Conservation (phyloP, 2,888 invertebrate species). For the Girardia tigrina region DNA sequence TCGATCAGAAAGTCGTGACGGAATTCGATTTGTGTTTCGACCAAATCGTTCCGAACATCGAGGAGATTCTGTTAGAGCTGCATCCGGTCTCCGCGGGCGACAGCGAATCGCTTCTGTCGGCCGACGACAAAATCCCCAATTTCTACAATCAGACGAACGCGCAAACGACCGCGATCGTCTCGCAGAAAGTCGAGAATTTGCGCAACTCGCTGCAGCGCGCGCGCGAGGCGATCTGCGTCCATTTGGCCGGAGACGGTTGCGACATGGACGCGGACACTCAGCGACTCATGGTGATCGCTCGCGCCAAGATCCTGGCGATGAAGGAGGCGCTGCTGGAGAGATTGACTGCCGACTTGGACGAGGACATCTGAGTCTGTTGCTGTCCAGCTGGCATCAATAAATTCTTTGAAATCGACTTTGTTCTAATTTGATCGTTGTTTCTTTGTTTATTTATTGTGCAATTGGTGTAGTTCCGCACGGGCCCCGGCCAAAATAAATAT, state of each 20-base stretch:
- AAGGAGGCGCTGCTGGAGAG: not conserved
- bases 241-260: not conserved
- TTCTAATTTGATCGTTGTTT: no score
- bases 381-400: no score
- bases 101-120: not conserved
- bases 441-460: no score
- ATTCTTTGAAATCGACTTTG: no score
- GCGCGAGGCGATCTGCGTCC: not conserved
- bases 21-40: not conserved
- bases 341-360: not conserved
- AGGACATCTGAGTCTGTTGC: no score
- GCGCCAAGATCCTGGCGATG: not conserved
- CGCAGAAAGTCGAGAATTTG: not conserved
- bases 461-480: no score
- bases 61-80: not conserved
- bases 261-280: not conserved
- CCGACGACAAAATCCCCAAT: not conserved
- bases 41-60: not conserved
- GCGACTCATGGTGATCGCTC: not conserved
- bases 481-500: no score
- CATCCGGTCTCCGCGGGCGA: not conserved
- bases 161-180: not conserved
- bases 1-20: not conserved
- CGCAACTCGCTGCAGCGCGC: conserved; percentile 7
- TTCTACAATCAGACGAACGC: conserved; percentile 9